Conservation (phyloP, 1,140 invertebrate genomes). For the Forficula auricularia region DNA sequence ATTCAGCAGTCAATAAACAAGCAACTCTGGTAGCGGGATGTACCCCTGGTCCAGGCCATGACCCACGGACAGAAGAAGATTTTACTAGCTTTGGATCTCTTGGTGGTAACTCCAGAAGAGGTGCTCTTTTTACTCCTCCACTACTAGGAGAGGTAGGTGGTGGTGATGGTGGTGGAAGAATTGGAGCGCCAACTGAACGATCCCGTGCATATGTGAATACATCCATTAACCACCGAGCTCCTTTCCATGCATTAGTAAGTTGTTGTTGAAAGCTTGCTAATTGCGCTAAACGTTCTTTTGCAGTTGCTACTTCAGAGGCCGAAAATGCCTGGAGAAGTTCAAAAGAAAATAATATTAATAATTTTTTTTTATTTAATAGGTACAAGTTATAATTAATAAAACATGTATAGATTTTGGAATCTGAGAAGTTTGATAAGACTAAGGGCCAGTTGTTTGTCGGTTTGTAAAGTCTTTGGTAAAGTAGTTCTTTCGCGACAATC, state of each 20-base stretch:
- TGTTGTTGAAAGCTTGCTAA: slow-evolving; percentile 66
- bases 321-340: slow-evolving; percentile 55
- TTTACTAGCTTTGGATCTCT: slow-evolving; percentile 56
- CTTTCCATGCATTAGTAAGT: slow-evolving; percentile 76
- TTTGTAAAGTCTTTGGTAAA: no score
- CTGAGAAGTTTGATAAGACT: no score
- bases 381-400: no score
- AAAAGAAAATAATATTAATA: no score
- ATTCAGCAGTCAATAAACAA: slow-evolving; percentile 43
- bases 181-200: slow-evolving; percentile 27
- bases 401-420: no score
- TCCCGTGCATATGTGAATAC: slow-evolving; percentile 82
- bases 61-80: slow-evolving; percentile 53
- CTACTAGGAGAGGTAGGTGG: slow-evolving; percentile 16
- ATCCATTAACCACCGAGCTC: slow-evolving; percentile 85
- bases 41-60: slow-evolving; percentile 64
- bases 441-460: no score
- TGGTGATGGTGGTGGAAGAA: slow-evolving; percentile 43
- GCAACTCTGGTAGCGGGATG: slow-evolving; percentile 25
- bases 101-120: slow-evolving; percentile 46
- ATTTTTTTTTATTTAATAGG: no score
- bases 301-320: slow-evolving; percentile 60
- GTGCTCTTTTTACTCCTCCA: no score
- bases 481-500: no score
- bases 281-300: slow-evolving; percentile 65